phyloP scores from a whole-genome alignment of 2,113 vertebrate genomes.

The Cyanoderma ruficeps region DNA sequence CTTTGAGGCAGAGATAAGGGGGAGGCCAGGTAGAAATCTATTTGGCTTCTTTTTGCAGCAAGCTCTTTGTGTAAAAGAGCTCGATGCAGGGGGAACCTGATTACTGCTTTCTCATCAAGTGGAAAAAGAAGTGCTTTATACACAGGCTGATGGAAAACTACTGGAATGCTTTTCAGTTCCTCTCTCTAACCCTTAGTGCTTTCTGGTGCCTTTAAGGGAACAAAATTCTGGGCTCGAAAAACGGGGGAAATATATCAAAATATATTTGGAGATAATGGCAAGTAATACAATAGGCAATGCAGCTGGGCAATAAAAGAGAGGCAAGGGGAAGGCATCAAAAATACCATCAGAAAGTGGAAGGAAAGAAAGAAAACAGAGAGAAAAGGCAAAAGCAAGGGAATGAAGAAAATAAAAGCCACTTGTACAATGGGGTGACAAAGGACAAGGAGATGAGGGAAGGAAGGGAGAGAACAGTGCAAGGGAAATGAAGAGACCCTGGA shows the following conservation, averaged over 20 bases:
- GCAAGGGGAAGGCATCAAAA: not conserved
- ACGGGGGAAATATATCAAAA: constrained; percentile 40
- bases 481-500: not conserved
- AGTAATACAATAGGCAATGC: constrained; percentile 14
- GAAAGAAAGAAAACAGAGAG: not conserved
- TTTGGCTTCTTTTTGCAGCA: constrained; percentile 47
- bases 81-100: constrained; percentile 39
- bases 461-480: not conserved
- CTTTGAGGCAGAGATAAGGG: not conserved
- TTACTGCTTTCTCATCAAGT: constrained; percentile 62
- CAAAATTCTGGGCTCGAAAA: constrained; percentile 2
- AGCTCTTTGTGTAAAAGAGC: constrained; percentile 41
- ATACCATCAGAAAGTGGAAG: not conserved
- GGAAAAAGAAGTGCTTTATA: constrained; percentile 55
- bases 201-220: constrained; percentile 38
- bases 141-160: constrained; percentile 62
- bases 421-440: not conserved
- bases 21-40: constrained; percentile 20
- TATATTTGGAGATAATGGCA: constrained; percentile 40
- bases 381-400: constrained; percentile 21
- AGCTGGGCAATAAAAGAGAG: not conserved
- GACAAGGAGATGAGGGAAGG: not conserved
- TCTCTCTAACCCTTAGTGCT: constrained; percentile 32
- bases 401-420: not conserved
- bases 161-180: constrained; percentile 51